Evolutionary conservation across 2,888 invertebrate species (phyloP), one percentile per base, ranked within the genome.

Genomic region (Pseudococcus viburni): DNA sequence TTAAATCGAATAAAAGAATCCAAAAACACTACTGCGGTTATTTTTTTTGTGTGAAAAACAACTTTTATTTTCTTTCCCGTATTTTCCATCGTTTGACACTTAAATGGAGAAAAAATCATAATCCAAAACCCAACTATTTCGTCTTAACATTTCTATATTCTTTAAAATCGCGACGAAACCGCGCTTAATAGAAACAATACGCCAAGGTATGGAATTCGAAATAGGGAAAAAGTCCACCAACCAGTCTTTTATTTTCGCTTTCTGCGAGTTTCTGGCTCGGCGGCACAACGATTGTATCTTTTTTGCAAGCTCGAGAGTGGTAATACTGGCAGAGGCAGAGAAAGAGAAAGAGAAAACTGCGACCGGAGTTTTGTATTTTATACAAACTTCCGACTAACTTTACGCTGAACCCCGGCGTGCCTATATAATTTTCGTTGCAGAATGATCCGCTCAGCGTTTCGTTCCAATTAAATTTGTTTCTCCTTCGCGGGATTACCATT

Each of bases 401-500:
- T 51, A 17, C 84, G 55, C 26, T 17, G 33, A 33, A 46, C 26
- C 55, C 26, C 84, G 42, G 84, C 55, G 6, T 22, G 84, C 55
- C 55, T 85, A 39, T 59, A 59, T 85, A 51, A 55, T 85, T 59
- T 85, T 85, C 84, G 84, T 59, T 85, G 84, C 84, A 85, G 84
- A 85, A 85, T 85, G 84, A 85, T 85, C 84, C 59, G 84, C 84
- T 85, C 84, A 59, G 55, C 84, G 84, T 85, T 85, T 85, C 84
- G 84, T 85, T 85, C 84, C 84, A 85, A 85, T 85, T 85, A 85
- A 85, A 85, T 85, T 85, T 55, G 55, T 85, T 85, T 85, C 84
- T 85, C 84, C 84, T 85, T 85, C 26, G 84, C 84, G 84, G 26
- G 26, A 46, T 85, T 85, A 85, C 84, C 84, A 85, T 85, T 85